A percentile compares a stretch with the other conserved stretches of the same genome.
Evolutionary conservation across 2,888 invertebrate genomes (phyloP).

Genomic region (Trypoxylon attenuatum): DNA sequence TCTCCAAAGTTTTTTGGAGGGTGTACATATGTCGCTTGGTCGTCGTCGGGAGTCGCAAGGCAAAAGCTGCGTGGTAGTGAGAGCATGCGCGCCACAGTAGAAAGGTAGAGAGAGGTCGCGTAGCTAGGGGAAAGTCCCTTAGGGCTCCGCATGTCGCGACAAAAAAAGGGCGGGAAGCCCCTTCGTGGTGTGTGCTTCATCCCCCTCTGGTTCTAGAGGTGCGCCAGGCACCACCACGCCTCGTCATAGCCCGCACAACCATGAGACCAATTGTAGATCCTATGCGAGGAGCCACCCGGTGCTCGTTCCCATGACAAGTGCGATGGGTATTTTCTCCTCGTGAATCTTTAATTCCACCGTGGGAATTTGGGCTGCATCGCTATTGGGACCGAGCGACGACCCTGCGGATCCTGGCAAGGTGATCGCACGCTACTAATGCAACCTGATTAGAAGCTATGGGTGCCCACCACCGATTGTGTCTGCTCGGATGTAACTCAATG

Average conservation of each 20-base stretch:
- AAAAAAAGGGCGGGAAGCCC: conserved; percentile 49
- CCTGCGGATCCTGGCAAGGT: not conserved
- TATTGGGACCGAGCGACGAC: not conserved
- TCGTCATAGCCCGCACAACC: conserved; percentile 35
- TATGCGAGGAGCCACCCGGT: conserved; percentile 53
- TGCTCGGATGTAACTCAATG: not conserved
- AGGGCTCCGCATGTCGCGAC: conserved; percentile 11
- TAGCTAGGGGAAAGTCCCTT: conserved; percentile 31
- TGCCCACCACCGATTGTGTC: not conserved
- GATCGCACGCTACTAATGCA: conserved; percentile 36
- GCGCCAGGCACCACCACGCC: conserved; percentile 47
- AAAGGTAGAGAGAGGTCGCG: conserved; percentile 3
- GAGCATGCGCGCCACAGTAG: not conserved
- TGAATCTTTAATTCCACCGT: conserved; percentile 73
- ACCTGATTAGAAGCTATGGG: conserved; percentile 22
- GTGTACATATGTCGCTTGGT: conserved; percentile 28
- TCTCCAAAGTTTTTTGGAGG: not conserved
- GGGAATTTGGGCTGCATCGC: conserved; percentile 57
- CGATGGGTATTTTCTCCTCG: conserved; percentile 61
- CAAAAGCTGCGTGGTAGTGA: not conserved
- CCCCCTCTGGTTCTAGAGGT: conserved; percentile 44
- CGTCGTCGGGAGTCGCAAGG: not conserved
- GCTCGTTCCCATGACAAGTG: conserved; percentile 74
- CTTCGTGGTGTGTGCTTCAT: conserved; percentile 35
- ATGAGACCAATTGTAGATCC: conserved; percentile 49